These are phyloP conservation scores for Hipparchia sbordonii DNA, from an alignment of 2,888 invertebrate species.

Conservation along the genomic window DNA sequence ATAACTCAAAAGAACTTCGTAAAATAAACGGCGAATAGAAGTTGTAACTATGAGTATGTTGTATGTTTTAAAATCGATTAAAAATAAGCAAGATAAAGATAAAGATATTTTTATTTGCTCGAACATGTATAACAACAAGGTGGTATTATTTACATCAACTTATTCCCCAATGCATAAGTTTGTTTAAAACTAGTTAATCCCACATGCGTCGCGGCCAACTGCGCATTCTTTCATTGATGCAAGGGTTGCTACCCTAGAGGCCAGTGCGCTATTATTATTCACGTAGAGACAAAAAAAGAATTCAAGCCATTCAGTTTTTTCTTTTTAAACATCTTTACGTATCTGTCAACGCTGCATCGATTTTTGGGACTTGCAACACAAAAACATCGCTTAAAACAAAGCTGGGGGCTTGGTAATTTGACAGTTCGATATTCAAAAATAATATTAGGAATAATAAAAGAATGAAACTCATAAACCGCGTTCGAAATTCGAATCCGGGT, in stretches of 20 bases:
- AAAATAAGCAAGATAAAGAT: conserved; percentile 37
- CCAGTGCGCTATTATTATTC: conserved; percentile 75
- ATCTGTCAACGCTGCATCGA: conserved; percentile 62
- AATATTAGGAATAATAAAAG: conserved; percentile 14
- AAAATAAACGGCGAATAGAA: conserved; percentile 3
- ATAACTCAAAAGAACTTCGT: neutral
- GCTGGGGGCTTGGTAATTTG: conserved; percentile 59
- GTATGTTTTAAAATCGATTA: conserved; percentile 23
- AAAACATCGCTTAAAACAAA: conserved; percentile 64
- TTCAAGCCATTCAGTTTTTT: conserved; percentile 54
- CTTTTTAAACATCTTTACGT: conserved; percentile 51
- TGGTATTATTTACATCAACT: conserved; percentile 48
- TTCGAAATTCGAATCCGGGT: conserved; percentile 66
- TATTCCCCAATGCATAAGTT: conserved; percentile 58
- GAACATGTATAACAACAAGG: conserved; percentile 36
- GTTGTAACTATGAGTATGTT: neutral
- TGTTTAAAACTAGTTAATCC: conserved; percentile 69
- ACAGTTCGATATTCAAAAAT: conserved; percentile 36
- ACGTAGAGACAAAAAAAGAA: conserved; percentile 58
- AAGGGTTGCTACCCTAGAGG: conserved; percentile 76
- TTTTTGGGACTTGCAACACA: conserved; percentile 48
- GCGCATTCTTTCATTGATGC: conserved; percentile 70
- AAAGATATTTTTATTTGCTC: too few species aligned
- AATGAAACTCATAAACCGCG: conserved; percentile 39
- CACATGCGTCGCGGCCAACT: conserved; percentile 70